Base-by-base conservation (phyloP, 2,888 invertebrate genomes). In the Sympetrum striolatum region DNA sequence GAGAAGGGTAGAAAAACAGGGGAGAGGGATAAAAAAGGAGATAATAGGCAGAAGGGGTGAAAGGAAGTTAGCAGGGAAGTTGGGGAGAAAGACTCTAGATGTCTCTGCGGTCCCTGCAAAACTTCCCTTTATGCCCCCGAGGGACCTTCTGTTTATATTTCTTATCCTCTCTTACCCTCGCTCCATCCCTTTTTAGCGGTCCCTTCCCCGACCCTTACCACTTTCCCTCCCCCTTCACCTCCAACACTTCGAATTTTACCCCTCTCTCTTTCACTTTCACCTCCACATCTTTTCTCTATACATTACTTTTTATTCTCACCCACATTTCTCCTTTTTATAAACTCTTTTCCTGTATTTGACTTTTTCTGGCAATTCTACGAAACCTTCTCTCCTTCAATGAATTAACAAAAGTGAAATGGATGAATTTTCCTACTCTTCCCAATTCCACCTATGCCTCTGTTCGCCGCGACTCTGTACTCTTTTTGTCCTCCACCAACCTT, bases 101-200 rank as follows among this genome's bases (percentile, higher is more conserved):
- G 60, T 60, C 82, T 82, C 35, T 82, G 86, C 86, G 86, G 86
- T 86, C 86, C 35, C 60, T 39, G 86, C 60, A 86, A 86, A 86
- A 64, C 64, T 86, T 60, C 86, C 64, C 60, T 86, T 86, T 86
- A 86, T 86, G 60, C 37, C 86, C 86, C 12, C 22, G 18, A n/a
- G 86, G 64, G 86, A 86, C 86, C 86, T 39, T 86, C 60, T 60
- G 86, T 86, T 86, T 86, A 86, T 86, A 37, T 86, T 86, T 60
- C 86, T 60, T 86, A 86, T 86, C 86, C 86, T 37, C 37, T 37
- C 22, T 35, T 35, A 25, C 8, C 12, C 86, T 86, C 14, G 22
- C 22, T 60, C n/a, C 60, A 31, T 58, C 58, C 1, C 60, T 58
- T 44, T 81, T 48, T 44, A 31, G 53, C 48, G 31, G 22, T 18